phyloP scores from a whole-genome alignment of 53 echinoderm and acorn worm genomes.

The Mesocentrotus franciscanus region DNA sequence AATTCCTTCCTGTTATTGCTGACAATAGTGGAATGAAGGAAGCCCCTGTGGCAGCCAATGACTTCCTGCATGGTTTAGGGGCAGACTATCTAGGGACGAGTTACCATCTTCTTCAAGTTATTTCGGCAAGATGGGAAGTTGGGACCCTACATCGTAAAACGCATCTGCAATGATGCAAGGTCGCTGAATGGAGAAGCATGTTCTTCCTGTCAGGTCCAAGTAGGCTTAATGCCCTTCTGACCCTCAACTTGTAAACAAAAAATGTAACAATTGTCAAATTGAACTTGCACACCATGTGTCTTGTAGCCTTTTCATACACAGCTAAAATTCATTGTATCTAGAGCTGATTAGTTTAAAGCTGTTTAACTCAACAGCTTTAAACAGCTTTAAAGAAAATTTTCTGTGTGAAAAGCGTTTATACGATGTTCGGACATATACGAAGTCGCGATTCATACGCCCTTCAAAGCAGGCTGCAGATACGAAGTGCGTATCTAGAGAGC shows the following conservation, averaged over 20 bases:
- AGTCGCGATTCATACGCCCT: no score
- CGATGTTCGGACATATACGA: no score
- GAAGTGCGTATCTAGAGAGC: no score
- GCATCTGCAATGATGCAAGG: background rate
- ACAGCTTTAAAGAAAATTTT: no score
- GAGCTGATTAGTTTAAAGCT: no score
- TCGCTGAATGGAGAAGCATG: background rate
- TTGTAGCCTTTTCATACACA: background rate
- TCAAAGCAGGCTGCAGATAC: no score
- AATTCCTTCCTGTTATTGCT: slow-evolving; percentile 51
- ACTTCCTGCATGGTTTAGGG: slow-evolving; percentile 30
- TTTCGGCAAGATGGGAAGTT: slow-evolving; percentile 25
- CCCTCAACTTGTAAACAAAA: background rate
- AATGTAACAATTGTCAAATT: background rate
- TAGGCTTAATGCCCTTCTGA: background rate
- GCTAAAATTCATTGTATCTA: no score
- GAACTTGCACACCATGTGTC: background rate
- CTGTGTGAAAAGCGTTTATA: no score
- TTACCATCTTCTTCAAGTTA: background rate
- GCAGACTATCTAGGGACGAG: slow-evolving; percentile 37
- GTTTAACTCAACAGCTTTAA: no score
- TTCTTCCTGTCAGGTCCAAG: background rate
- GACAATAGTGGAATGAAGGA: slow-evolving; percentile 39
- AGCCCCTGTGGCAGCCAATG: background rate
- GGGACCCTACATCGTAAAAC: background rate